Conservation (phyloP, 2,797 vertebrate genomes). For the Gymnopithys bicolor region DNA sequence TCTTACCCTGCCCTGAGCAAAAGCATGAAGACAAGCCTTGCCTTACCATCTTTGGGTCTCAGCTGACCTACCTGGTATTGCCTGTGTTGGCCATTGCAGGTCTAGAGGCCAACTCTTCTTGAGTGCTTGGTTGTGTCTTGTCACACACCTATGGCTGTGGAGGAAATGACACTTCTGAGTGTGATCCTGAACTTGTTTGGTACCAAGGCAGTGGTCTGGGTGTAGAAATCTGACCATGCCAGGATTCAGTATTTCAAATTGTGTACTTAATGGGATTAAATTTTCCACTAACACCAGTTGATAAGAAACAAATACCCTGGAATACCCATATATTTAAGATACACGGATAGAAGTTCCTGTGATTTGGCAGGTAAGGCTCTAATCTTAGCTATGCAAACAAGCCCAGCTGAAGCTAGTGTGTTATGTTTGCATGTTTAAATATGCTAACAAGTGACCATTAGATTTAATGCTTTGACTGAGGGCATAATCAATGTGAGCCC, state of each 20-base stretch:
- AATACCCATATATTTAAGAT: background rate
- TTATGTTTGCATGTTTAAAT: background rate
- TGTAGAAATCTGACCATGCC: background rate
- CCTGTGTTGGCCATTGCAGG: background rate
- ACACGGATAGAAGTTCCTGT: background rate
- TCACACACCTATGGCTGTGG: rapidly evolving
- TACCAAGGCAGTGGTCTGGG: background rate
- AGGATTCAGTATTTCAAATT: background rate
- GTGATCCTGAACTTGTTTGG: background rate
- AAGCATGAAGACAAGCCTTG: background rate
- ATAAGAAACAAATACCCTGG: background rate
- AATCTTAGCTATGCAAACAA: constrained; percentile 12
- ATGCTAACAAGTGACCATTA: background rate
- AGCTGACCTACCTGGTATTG: background rate
- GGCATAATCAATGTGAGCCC: background rate
- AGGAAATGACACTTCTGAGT: background rate
- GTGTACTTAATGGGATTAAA: background rate
- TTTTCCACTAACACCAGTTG: background rate
- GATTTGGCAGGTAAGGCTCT: background rate
- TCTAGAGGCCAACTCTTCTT: background rate
- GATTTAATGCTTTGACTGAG: constrained; percentile 6
- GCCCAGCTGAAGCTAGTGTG: background rate
- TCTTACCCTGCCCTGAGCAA: background rate
- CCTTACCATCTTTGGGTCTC: background rate
- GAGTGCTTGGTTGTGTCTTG: too few species aligned